Evolutionary conservation across 2,888 invertebrate species (phyloP), one percentile per base, ranked within the genome.

Genomic region (Brassicogethes aeneus): DNA sequence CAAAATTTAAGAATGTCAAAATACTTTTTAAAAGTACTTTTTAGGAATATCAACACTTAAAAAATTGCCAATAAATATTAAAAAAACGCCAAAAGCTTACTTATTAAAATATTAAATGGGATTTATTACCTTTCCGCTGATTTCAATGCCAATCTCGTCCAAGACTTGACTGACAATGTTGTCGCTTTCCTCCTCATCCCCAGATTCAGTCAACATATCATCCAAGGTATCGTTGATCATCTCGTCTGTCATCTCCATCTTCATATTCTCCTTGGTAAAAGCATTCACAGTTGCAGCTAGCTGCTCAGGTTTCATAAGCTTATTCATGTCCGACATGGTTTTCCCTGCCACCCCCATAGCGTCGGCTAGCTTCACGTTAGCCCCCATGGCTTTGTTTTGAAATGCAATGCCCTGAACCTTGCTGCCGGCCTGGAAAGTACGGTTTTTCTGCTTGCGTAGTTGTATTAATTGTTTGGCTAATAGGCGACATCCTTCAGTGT

Each of bases 71-170:
- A 37, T 36, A 40, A 37, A 17, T 36, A 35, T 14, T 10, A 32
- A 30, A 29, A 15, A 34, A 10, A 34, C 13, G 13, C 29, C n/a
- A 16, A 17, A 37, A 17, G 10, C 15, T 23, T 35, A 37, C 33
- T 17, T 23, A 17, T 2, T 40, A 30, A 23, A 35, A 38, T 29
- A 29, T 10, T 37, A n/a, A n/a, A n/a, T n/a, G n/a, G n/a, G n/a
- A n/a, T 38, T 33, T 52, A 56, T 64, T 65, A 87, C 87, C 77
- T 91, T 88, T 57, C 88, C 89, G 50, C 86, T 85, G 47, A 92
- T 82, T 70, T 95, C 94, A 66, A 95, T 94, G 47, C 94, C 94
- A 57, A 95, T 94, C 71, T 95, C 94, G 70, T 94, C 94, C n/a
- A 94, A 74, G 31, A 94, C 91, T 69, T 89, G 79, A 59, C 76